Percentiles rank a stretch among this genome's conserved stretches.
Conservation (phyloP, 2,797 vertebrate genomes). For the Sparus aurata region DNA sequence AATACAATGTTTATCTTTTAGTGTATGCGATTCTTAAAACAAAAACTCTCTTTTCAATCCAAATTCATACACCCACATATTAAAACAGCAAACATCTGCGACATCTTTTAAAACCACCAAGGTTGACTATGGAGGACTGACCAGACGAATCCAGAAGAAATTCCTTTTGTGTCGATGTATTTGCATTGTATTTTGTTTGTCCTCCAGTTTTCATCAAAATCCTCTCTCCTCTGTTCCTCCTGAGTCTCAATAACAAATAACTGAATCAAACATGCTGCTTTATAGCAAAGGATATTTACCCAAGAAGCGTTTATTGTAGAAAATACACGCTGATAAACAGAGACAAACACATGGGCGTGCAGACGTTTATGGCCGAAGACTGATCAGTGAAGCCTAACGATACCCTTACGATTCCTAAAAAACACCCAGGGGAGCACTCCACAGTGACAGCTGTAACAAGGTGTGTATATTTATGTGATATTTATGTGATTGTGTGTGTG, state of each 20-base stretch:
- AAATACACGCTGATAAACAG: conserved; percentile 57
- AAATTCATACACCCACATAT: not conserved
- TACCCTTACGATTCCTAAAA: conserved; percentile 69
- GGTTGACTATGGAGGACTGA: not conserved
- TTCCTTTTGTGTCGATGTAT: not conserved
- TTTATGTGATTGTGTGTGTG: conserved; percentile 50
- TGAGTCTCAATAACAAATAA: conserved; percentile 46
- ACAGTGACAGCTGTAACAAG: conserved; percentile 81
- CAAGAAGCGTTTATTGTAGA: conserved; percentile 60
- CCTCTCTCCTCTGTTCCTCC: conserved; percentile 17
- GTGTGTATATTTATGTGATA: conserved; percentile 70
- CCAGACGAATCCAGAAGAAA: not conserved
- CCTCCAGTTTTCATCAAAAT: conserved; percentile 34
- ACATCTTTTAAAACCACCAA: not conserved
- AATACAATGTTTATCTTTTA: not conserved
- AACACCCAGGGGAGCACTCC: conserved; percentile 66
- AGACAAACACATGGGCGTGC: conserved; percentile 30
- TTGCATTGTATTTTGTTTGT: conserved; percentile 8
- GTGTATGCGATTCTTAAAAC: not conserved
- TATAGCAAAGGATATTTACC: conserved; percentile 57
- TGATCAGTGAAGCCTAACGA: conserved; percentile 76
- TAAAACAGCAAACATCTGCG: not conserved
- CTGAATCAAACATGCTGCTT: conserved; percentile 52
- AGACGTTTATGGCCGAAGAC: conserved; percentile 67
- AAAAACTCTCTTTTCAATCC: not conserved